These are phyloP conservation scores for Mimumesa dahlbomi DNA, from an alignment of 2,888 invertebrate genomes.

Conservation along the genomic window DNA sequence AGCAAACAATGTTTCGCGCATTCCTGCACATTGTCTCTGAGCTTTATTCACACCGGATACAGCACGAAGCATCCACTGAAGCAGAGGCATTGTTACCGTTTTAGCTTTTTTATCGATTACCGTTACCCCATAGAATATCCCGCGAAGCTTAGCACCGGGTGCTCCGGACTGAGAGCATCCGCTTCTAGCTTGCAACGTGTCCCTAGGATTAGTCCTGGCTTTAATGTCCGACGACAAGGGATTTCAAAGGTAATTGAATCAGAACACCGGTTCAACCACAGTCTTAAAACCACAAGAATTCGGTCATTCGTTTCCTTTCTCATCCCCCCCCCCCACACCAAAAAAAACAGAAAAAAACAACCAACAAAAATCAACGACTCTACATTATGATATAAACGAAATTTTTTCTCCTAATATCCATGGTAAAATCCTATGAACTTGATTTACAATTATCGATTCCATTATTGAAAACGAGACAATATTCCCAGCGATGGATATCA, in stretches of 20 bases:
- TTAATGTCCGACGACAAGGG: constrained; percentile 63
- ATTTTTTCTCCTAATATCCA: no score
- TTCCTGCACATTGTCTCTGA: constrained; percentile 2
- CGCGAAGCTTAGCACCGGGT: constrained; percentile 45
- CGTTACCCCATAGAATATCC: constrained; percentile 50
- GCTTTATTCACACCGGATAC: constrained; percentile 16
- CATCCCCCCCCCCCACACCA: no score
- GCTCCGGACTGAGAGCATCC: constrained; percentile 31
- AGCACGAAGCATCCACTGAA: constrained; percentile 4
- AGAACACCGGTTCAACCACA: constrained; percentile 40
- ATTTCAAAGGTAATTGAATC: constrained; percentile 66
- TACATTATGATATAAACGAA: no score
- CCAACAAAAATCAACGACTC: no score
- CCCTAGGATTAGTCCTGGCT: constrained; percentile 60
- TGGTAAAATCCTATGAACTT: no score
- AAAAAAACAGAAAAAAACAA: no score
- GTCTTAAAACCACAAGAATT: constrained; percentile 49
- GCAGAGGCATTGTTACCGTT: constrained; percentile 39
- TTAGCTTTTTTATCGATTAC: constrained; percentile 51
- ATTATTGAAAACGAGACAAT: no score
- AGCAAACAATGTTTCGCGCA: constrained; percentile 5
- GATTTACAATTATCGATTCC: no score
- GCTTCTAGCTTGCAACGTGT: constrained; percentile 43
- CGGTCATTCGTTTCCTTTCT: no score
- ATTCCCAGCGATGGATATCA: no score